A percentile compares a stretch with the other conserved stretches of the same genome.
These are phyloP conservation scores for Ochropacha duplaris DNA, from an alignment of 2,888 invertebrate genomes.

Conservation along the genomic window DNA sequence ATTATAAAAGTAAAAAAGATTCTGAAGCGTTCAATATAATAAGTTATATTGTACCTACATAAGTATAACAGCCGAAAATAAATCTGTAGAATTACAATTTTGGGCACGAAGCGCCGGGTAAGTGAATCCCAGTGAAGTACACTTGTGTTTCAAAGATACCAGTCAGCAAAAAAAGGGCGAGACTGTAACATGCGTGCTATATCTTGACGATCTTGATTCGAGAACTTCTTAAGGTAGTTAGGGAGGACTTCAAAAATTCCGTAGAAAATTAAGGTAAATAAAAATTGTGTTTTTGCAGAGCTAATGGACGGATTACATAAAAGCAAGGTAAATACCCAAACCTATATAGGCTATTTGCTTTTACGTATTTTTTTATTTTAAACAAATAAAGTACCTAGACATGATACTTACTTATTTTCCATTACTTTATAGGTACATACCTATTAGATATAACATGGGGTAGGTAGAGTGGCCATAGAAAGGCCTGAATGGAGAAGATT, in stretches of 20 bases:
- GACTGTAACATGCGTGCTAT: slow-evolving; percentile 37
- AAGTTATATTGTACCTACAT: neutral
- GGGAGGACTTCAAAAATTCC: slow-evolving; percentile 16
- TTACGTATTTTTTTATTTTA: too few species aligned
- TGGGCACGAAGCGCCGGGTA: slow-evolving; percentile 12
- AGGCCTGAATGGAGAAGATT: too few species aligned
- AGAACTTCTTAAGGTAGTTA: slow-evolving; percentile 31
- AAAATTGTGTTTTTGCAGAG: neutral
- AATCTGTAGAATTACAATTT: neutral
- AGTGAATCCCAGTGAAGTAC: slow-evolving; percentile 21
- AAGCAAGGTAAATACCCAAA: too few species aligned
- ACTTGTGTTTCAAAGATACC: slow-evolving; percentile 25
- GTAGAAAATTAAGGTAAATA: neutral
- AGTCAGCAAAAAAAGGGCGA: slow-evolving; percentile 22
- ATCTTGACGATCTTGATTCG: slow-evolving; percentile 50
- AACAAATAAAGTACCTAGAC: too few species aligned
- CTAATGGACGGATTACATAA: too few species aligned
- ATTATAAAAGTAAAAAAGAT: too few species aligned
- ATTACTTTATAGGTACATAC: too few species aligned
- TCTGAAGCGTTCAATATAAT: slow-evolving; percentile 2
- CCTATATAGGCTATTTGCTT: too few species aligned
- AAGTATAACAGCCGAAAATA: neutral
- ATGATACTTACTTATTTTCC: too few species aligned
- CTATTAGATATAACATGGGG: too few species aligned
- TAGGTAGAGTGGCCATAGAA: too few species aligned